These are phyloP conservation scores for silkworm (Bombyx mori) DNA, from an alignment of 1,140 invertebrate genomes.

Conservation along the genomic window ASM3026992v2 NC_085117.1:14605501-14606000, in stretches of 20 bases:
- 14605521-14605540: neutral
- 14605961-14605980: slow-evolving; percentile 70
- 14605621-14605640: too few species aligned
- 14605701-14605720: too few species aligned
- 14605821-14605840: slow-evolving; percentile 29
- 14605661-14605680: too few species aligned
- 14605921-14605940: slow-evolving; percentile 63
- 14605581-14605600: too few species aligned
- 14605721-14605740: too few species aligned
- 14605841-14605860: slow-evolving; percentile 59
- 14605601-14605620: too few species aligned
- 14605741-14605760: too few species aligned
- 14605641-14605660: too few species aligned
- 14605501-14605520: slow-evolving; percentile 12
- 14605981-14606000: slow-evolving; percentile 73
- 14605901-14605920: slow-evolving; percentile 35
- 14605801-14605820: neutral
- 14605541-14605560: neutral
- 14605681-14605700: too few species aligned
- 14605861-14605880: slow-evolving; percentile 68
- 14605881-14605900: slow-evolving; percentile 64
- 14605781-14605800: too few species aligned
- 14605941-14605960: slow-evolving; percentile 69
- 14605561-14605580: too few species aligned
- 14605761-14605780: too few species aligned